Base-by-base conservation (phyloP, 1,140 invertebrate genomes). In the Diachasmimorpha longicaudata region DNA sequence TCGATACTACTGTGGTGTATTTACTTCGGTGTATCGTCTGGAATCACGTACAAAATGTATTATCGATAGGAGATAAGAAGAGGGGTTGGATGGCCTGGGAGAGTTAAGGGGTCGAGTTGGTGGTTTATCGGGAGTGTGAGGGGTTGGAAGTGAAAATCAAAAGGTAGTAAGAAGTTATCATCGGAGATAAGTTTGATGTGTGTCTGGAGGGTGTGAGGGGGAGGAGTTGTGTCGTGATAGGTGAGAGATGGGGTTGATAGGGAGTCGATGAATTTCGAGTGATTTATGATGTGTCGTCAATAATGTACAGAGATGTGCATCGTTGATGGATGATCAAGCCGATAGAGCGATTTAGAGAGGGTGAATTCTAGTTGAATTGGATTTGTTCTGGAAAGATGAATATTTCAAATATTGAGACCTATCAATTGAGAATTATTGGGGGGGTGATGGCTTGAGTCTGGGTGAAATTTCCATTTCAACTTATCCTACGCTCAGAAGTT, bases 1-100 rank as follows among this genome's bases (percentile, higher is more conserved):
- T 63, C 58, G 19, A 63, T 63, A 63, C 19, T 63, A 9, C 14
- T 19, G 23, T 31, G 48, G 48, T 68, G 46, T 52, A 46, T 52
- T 36, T 36, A 55, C 52, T 66, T 66, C 14, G 19, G 36, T 58
- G 52, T 39, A 46, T 73, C 55, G 23, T 66, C 44, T 16, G 42
- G 16, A 42, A 63, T 76, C 42, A 63, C 58, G 42, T 71, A 71
- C 69, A 66, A 55, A 67, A 46, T 76, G 66, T 72, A 72, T 76
- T 58, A 68, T 76, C 42, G 19, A 76, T 63, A 63, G 21, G 58
- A 23, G 58, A 63, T 63, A 63, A 63, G 48, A 52, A 52, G 16
- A 16, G 48, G n/a, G 48, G 48, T 52, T 52, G 48, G 48, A 14
- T 52, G n/a, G 48, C 2, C 13, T n/a, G 16, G 48, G 14, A 52